phyloP scores from a whole-genome alignment of 2,113 vertebrate species.

The Corythoichthys haematopterus region DNA sequence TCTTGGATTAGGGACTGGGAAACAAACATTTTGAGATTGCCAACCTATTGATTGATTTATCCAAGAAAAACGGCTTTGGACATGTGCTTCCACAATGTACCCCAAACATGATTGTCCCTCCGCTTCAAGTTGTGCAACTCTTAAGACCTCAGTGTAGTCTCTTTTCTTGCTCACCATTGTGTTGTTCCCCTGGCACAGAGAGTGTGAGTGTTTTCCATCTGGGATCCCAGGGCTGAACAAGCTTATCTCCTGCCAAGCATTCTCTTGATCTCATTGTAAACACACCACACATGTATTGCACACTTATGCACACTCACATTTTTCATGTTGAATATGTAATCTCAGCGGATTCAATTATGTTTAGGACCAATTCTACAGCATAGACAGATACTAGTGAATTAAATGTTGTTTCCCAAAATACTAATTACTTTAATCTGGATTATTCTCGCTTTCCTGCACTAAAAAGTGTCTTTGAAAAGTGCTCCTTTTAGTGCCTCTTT shows the following conservation, averaged over 20 bases:
- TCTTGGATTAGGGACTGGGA: not conserved
- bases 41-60: not conserved
- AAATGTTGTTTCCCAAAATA: slow-evolving; percentile 46
- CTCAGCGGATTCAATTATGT: slow-evolving; percentile 13
- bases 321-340: slow-evolving; percentile 8
- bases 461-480: slow-evolving; percentile 20
- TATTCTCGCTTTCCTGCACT: slow-evolving; percentile 39
- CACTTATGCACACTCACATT: slow-evolving; percentile 3
- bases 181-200: slow-evolving; percentile 19
- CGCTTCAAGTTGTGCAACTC: not conserved
- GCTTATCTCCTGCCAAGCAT: slow-evolving; percentile 49
- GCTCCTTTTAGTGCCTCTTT: slow-evolving; percentile 6
- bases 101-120: not conserved
- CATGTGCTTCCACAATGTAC: not conserved
- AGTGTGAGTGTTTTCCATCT: slow-evolving; percentile 39
- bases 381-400: slow-evolving; percentile 53
- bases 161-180: slow-evolving; percentile 12
- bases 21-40: not conserved
- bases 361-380: slow-evolving; percentile 20
- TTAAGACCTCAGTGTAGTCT: slow-evolving; percentile 30
- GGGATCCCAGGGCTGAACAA: slow-evolving; percentile 51
- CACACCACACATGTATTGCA: slow-evolving; percentile 21
- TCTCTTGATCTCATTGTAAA: slow-evolving; percentile 59
- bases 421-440: slow-evolving; percentile 57
- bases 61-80: not conserved